These are phyloP conservation scores for Alexandromys oeconomus DNA, from an alignment of 2,797 vertebrate species.

Conservation along the genomic window DNA sequence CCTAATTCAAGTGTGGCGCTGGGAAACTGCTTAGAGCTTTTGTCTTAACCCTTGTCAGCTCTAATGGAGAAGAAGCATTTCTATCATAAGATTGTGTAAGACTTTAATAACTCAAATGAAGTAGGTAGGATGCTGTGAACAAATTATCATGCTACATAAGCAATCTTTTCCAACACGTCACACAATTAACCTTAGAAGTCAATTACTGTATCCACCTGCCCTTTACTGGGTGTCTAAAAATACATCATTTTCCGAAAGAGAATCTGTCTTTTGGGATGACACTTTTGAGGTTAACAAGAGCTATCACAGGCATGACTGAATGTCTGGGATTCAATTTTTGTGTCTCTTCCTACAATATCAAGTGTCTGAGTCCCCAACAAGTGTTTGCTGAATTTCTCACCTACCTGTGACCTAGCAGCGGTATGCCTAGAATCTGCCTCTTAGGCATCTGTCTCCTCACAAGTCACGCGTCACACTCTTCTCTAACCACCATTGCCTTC, in stretches of 20 bases:
- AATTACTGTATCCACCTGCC: background rate
- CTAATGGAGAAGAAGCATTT: background rate
- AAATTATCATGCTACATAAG: background rate
- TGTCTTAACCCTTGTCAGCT: background rate
- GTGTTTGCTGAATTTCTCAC: conserved; percentile 29
- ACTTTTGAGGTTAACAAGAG: conserved; percentile 45
- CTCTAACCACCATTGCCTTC: background rate
- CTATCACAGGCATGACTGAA: conserved; percentile 20
- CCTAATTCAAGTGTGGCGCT: conserved; percentile 10
- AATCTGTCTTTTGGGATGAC: background rate
- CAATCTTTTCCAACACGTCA: conserved; percentile 36
- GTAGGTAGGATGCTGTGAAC: background rate
- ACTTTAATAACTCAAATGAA: conserved; percentile 1
- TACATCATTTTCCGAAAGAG: background rate
- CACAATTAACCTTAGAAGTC: background rate
- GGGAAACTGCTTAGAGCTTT: conserved; percentile 3
- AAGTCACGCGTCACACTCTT: background rate
- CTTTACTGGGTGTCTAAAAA: conserved; percentile 46
- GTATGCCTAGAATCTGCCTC: background rate
- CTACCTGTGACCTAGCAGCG: background rate
- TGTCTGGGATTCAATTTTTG: background rate
- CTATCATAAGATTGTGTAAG: background rate
- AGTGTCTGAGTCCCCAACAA: conserved; percentile 2
- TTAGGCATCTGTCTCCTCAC: too few relatives aligned
- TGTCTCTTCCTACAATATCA: conserved; percentile 41